Evolutionary conservation across 2,888 invertebrate species (phyloP).

Genomic region (Gymnocheta viridis): DNA sequence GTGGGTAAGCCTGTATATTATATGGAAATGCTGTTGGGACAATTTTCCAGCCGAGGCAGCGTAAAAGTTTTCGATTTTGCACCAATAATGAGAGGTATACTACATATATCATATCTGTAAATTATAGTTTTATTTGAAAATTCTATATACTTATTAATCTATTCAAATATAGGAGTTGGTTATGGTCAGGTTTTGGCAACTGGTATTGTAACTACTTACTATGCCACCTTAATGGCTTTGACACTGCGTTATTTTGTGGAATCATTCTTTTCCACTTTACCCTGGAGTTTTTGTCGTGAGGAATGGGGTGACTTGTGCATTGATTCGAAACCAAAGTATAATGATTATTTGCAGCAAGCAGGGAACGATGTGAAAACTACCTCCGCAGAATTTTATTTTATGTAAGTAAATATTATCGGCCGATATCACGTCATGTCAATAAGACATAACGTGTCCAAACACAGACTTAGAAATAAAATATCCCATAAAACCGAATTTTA

Average conservation of each 20-base stretch:
- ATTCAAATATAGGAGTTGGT: slow-evolving; percentile 83
- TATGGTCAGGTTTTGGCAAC: slow-evolving; percentile 84
- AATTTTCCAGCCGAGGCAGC: slow-evolving; percentile 87
- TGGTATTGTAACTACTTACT: slow-evolving; percentile 85
- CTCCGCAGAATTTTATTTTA: slow-evolving; percentile 82
- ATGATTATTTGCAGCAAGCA: slow-evolving; percentile 40
- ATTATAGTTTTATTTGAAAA: neutral
- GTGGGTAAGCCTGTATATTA: slow-evolving; percentile 88
- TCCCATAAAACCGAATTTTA: too few species aligned
- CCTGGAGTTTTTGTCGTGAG: slow-evolving; percentile 85
- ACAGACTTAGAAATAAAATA: too few species aligned
- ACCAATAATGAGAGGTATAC: slow-evolving; percentile 86
- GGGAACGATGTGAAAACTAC: slow-evolving; percentile 73
- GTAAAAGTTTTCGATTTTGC: slow-evolving; percentile 86
- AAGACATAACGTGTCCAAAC: too few species aligned
- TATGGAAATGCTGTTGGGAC: slow-evolving; percentile 88
- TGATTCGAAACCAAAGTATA: slow-evolving; percentile 74
- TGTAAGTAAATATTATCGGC: slow-evolving; percentile 75
- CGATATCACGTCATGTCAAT: too few species aligned
- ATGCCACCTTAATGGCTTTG: slow-evolving; percentile 86
- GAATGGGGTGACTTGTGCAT: slow-evolving; percentile 83
- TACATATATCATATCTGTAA: neutral
- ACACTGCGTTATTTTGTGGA: slow-evolving; percentile 85
- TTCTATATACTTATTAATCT: neutral
- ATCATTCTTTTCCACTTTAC: slow-evolving; percentile 85